phyloP scores from a whole-genome alignment of 2,113 vertebrate genomes.

The Hiodon tergisus region DNA sequence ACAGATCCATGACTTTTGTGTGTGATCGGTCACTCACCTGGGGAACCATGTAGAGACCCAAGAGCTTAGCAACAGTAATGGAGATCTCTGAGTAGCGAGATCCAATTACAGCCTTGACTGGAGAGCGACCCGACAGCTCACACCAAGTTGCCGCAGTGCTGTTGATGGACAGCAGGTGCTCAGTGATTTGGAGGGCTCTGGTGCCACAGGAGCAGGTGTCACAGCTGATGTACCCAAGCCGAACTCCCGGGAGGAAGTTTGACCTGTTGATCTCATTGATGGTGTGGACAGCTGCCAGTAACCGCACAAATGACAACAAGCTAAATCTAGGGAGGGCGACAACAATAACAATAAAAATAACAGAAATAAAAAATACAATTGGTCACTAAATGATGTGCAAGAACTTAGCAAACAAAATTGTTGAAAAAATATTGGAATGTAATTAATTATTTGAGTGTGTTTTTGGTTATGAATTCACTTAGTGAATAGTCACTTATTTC shows the following conservation, averaged over 20 bases:
- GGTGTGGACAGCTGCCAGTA: conserved; percentile 51
- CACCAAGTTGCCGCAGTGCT: conserved; percentile 27
- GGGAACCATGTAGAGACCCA: conserved; percentile 54
- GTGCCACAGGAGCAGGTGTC: conserved; percentile 53
- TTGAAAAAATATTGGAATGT: not conserved
- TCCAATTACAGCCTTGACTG: conserved; percentile 53
- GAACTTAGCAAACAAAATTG: not conserved
- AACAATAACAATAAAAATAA: not conserved
- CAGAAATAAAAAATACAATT: conserved; percentile 1
- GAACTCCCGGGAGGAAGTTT: conserved; percentile 50
- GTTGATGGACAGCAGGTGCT: conserved; percentile 42
- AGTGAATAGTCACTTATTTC: no score
- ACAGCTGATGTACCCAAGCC: conserved; percentile 56
- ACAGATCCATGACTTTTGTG: not conserved
- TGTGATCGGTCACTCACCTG: conserved; percentile 41
- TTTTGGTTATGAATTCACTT: no score
- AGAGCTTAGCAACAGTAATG: conserved; percentile 49
- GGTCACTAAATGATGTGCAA: not conserved
- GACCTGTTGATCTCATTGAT: conserved; percentile 58
- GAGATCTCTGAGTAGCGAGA: conserved; percentile 51
- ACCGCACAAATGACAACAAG: conserved; percentile 32
- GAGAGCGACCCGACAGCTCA: conserved; percentile 34
- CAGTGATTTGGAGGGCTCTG: conserved; percentile 46
- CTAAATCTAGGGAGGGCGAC: conserved; percentile 47
- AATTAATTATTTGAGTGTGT: no score